Base-by-base conservation (phyloP, 1,140 invertebrate genomes). In the Ips typographus region DNA sequence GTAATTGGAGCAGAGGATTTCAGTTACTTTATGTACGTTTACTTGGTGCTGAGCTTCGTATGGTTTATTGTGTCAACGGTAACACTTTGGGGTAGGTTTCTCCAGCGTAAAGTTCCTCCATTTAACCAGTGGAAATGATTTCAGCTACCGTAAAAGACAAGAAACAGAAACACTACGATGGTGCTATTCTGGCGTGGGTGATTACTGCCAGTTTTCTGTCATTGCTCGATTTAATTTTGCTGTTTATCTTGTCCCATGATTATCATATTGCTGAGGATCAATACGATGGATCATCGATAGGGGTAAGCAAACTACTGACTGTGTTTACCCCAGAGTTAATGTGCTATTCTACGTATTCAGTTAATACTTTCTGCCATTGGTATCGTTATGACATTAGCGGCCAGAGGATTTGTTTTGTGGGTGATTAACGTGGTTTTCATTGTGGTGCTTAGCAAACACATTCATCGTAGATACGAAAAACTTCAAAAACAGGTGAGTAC, bases 361-460 rank as follows among this genome's bases (percentile, higher is more conserved):
- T 36, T 55, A 55, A 0, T 40, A 5, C 22, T 64, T 40, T n/a
- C 38, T 22, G 39, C 55, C 6, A 6, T 49, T 8, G 68, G 73
- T 5, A 69, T 72, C 7, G 71, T 74, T 6, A 71, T 76, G 64
- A 66, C 70, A 42, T 37, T 76, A 49, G 73, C 73, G 42, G 73
- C 74, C 1, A 56, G 70, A 58, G 74, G 74, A 8, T 76, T 61
- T 56, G 53, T 69, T 37, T 40, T 76, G 3, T 76, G 73, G 73
- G 41, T 76, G 37, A 40, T 76, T 4, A 76, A 76, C 41, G 42
- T 72, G 2, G 67, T 68, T 40, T 72, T 76, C 7, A 47, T 65
- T 40, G 41, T 59, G 2, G 8, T 73, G 49, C 55, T 73, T 36
- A 40, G 47, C 4, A 64, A 65, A 55, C 41, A 57, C 37, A 60